Evolutionary conservation across 2,888 invertebrate genomes (phyloP).

Genomic region (Andrena haemorrhoa): DNA sequence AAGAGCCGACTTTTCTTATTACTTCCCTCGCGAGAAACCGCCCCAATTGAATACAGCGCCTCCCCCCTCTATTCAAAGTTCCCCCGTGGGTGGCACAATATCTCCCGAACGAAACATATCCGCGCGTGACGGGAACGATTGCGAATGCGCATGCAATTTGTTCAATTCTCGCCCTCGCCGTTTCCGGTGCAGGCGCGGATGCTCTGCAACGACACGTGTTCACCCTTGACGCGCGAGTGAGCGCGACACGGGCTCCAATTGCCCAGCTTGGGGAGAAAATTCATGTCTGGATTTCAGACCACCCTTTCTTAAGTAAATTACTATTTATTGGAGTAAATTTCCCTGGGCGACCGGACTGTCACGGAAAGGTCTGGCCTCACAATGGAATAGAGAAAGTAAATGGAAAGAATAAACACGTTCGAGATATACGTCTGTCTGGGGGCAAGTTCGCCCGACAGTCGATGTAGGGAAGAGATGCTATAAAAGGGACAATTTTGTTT

Average conservation of each 20-base stretch:
- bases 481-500: no score
- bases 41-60: constrained; percentile 8
- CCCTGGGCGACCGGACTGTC: background rate
- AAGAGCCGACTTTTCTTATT: constrained; percentile 13
- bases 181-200: constrained; percentile 3
- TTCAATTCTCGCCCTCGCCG: constrained; percentile 16
- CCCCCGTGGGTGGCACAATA: constrained; percentile 26
- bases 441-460: no score
- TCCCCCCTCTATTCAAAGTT: constrained; percentile 14
- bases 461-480: no score
- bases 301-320: constrained; percentile 30
- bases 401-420: background rate
- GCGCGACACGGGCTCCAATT: constrained; percentile 17
- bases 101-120: constrained; percentile 25
- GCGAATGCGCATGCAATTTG: constrained; percentile 49
- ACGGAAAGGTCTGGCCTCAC: background rate
- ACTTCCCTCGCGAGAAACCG: constrained; percentile 6
- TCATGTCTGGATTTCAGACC: constrained; percentile 14
- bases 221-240: constrained; percentile 27
- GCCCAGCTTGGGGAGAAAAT: constrained; percentile 22
- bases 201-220: constrained; percentile 44
- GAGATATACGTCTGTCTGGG: background rate
- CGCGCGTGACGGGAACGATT: constrained; percentile 5
- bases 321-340: constrained; percentile 26
- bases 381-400: background rate